phyloP scores from a whole-genome alignment of 1,140 invertebrate genomes.

The Parasteatoda tepidariorum region DNA sequence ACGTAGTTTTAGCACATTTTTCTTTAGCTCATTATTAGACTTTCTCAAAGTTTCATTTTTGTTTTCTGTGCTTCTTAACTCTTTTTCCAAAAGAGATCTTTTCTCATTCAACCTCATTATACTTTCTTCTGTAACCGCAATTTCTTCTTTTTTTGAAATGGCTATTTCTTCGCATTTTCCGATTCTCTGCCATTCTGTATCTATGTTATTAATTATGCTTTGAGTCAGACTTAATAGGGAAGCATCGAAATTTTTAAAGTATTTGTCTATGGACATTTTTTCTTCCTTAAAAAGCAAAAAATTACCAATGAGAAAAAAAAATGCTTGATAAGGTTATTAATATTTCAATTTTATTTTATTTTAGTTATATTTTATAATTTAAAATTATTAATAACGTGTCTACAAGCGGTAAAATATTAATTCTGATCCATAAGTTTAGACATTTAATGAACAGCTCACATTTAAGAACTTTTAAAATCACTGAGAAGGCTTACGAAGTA shows the following conservation, averaged over 20 bases:
- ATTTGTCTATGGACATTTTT: neutral
- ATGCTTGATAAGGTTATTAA: no score
- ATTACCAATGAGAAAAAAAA: no score
- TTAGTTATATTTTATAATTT: no score
- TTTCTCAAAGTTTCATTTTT: neutral
- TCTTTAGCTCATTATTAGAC: neutral
- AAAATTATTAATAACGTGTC: no score
- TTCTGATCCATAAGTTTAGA: no score
- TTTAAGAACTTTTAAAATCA: no score
- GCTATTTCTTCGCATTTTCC: neutral
- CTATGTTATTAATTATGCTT: slow-evolving; percentile 3
- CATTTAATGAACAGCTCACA: no score
- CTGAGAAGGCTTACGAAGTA: no score
- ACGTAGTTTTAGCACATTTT: neutral
- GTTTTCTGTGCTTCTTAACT: neutral
- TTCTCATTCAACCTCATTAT: neutral
- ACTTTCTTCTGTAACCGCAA: neutral
- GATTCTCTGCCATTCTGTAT: neutral
- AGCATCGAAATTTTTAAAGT: neutral
- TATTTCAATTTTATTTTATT: no score
- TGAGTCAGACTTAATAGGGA: neutral
- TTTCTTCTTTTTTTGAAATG: neutral
- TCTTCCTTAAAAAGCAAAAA: no score
- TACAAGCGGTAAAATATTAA: no score
- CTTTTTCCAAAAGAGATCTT: neutral